Evolutionary conservation across 2,797 vertebrate genomes (phyloP), one percentile per base, ranked within the genome.

Genomic region (Australoheros facetus): DNA sequence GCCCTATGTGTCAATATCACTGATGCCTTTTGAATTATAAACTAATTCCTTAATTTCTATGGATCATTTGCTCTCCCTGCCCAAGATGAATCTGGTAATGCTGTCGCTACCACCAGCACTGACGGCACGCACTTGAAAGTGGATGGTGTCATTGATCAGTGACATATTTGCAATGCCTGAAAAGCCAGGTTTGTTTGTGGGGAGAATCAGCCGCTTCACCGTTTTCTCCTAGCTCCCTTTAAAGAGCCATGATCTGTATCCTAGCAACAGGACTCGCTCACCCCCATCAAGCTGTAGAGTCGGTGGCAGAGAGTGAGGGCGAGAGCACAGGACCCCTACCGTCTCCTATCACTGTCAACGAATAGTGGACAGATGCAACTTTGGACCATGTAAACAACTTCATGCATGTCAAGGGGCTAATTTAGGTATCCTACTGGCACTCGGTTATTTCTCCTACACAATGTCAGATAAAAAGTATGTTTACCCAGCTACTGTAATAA

Each of bases 201-300:
- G 77, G 77, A 87, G 86, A 89, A 86, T 93, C 87, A 74, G 89
- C 88, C 28, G 73, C 87, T 85, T 81, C 84, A 66, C 77, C 86
- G 84, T 90, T 90, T 93, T 89, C 87, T 91, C 86, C 81, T 28
- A 75, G 57, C 83, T 90, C 73, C 81, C 78, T 87, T 92, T 93
- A 82, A 94, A 92, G 88, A 93, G 77, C 93, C 84, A 45, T 89
- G 86, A 88, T 86, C 81, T 5, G 95, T 96, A 93, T 94, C 95
- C 93, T 95, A 96, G 95, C 95, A 96, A 96, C 95, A 94, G 87
- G 87, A 92, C 93, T 91, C 90, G 28, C 85, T 88, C 66, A 3
- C 64, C 72, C 80, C 87, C 85, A 80, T 77, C 85, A 51, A 69
- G 64, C 64, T 90, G 79, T 80, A 74, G 79, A 84, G 87, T 92